Base-by-base conservation (phyloP, 2,888 invertebrate species). In the Serrognathus titanus region DNA sequence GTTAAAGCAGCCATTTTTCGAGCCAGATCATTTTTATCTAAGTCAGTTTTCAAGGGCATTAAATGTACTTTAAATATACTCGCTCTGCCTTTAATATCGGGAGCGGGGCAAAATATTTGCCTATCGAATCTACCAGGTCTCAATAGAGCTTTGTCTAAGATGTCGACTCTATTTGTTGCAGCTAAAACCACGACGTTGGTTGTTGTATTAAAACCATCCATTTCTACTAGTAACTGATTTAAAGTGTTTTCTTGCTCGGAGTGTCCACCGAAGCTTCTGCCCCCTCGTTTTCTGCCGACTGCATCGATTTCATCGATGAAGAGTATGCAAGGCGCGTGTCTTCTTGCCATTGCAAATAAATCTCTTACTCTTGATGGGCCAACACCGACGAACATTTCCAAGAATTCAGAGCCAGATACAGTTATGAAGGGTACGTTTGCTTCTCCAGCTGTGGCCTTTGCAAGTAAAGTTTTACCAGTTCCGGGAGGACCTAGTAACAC, bases 301-400 rank as follows among this genome's bases (percentile, higher is more conserved):
- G 98, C 98, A 79, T 99, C 99, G 68, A 99, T 99, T 83, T 99
- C 99, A 79, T 99, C 99, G 74, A 99, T 98, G 75, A 99, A 99
- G 37, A 99, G 81, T 72, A 99, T 99, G 75, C 98, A 99, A 0
- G 99, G 99, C 0, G 98, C 96, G 79, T 96, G 94, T 75, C 98
- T 97, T 55, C 99, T 84, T 0, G 99, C 99, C 90, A 92, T 90
- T 0, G 92, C 81, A 75, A 99, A 99, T 91, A 99, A 94, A 75
- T 99, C 98, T 62, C 99, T 83, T 0, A 94, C 97, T 76, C 97
- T 85, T 0, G 97, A 95, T 0, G 97, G 96, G 51, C 97, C 98
- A 37, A 98, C 97, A 71, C 97, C 97, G 1, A 98, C 97, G 82
- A 98, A 98, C 97, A 98, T 97, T 80, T 99, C 99, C 55, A 98